phyloP scores from a whole-genome alignment of 2,888 invertebrate species.

The Saturnia pavonia region DNA sequence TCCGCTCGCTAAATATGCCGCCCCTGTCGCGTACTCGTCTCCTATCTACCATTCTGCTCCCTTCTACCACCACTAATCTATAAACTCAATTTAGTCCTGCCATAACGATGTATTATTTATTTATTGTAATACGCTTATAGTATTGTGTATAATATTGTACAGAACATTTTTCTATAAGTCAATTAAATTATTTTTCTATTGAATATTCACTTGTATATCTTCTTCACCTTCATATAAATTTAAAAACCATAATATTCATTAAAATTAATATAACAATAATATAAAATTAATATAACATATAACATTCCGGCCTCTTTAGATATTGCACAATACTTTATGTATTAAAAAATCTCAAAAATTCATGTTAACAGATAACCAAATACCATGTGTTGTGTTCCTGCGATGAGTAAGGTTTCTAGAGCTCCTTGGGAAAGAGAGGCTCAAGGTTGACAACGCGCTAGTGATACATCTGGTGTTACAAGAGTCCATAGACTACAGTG shows the following conservation, averaged over 20 bases:
- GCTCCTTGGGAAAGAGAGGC: no score
- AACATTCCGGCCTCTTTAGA: no score
- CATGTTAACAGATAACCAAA: no score
- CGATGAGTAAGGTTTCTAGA: no score
- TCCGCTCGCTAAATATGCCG: slow-evolving; percentile 64
- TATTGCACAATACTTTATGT: no score
- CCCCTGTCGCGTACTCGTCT: slow-evolving; percentile 50
- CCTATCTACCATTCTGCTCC: slow-evolving; percentile 50
- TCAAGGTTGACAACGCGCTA: no score
- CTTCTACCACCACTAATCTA: slow-evolving; percentile 64
- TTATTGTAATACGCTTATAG: slow-evolving; percentile 29
- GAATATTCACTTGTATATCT: slow-evolving; percentile 13
- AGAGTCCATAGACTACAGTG: no score
- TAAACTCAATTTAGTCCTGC: slow-evolving; percentile 54
- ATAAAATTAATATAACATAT: no score
- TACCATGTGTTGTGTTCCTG: no score
- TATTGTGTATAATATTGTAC: slow-evolving; percentile 22
- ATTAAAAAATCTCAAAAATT: no score
- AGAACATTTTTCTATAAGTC: slow-evolving; percentile 19
- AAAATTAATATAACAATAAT: no score
- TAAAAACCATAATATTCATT: neutral
- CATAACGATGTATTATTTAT: slow-evolving; percentile 45
- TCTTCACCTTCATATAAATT: neutral
- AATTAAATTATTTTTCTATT: slow-evolving; percentile 31
- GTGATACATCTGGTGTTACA: no score